Evolutionary conservation across 2,888 invertebrate species (phyloP), one percentile per base, ranked within the genome.

Genomic region (Cephalotes varians): DNA sequence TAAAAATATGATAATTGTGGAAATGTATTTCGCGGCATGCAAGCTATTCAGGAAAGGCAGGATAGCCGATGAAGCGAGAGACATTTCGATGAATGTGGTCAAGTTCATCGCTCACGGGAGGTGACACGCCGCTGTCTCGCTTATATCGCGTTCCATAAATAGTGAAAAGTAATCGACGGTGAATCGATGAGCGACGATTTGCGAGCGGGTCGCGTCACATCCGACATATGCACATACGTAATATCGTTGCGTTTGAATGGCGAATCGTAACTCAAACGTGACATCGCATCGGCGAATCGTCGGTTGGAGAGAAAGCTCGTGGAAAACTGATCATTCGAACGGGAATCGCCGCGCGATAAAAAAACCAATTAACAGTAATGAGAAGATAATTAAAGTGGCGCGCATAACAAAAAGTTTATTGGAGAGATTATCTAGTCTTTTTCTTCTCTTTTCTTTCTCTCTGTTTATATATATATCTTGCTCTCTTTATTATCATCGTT

Each of bases 71-170:
- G 69, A 77, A 69, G 44, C 44, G 40, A 44, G 15, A 34, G 28
- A 21, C 40, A 10, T 49, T 40, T 40, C 51, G 28, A 64, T 67
- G 28, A 28, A 76, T 44, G 67, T 31, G 67, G 69, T 77, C 69
- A 77, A 77, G 69, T 77, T 77, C 67, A 77, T 65, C 65, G 74
- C 25, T 74, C 37, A 37, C 37, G 28, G 49, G 25, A 37, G 49
- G 74, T 25, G 85, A 76, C 54, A 37, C 56, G 65, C 77, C 44
- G 25, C 60, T 9, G n/a, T 15, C 49, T 51, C 74, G 76, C 28
- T 76, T 54, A 56, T 76, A 62, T 82, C 51, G 64, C 84, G 81
- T 76, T 86, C 71, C 65, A 71, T 79, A 82, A 84, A 86, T 86
- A 84, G 72, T 81, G 44, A 84, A 74, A 82, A 71, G 79, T 81